Evolutionary conservation across 1,140 invertebrate species (phyloP), one percentile per base, ranked within the genome.

Genomic region (Ostrea denselamellosa): DNA sequence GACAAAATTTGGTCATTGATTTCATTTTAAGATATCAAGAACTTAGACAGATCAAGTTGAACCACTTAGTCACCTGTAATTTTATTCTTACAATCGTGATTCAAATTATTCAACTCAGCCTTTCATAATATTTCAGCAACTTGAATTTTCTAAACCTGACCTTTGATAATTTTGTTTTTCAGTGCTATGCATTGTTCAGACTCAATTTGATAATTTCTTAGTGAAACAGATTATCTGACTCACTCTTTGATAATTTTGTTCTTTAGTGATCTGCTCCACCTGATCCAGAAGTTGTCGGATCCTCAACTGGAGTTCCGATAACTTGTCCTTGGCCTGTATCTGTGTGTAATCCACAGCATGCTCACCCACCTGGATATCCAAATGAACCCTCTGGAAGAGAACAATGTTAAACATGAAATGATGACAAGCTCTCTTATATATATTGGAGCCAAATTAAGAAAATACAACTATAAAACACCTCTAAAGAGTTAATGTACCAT

Each of bases 101-200:
- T 2, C 5, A 44, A 5, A 44, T 44, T 44, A 44, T 44, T 5
- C 34, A 5, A 44, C 34, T 44, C 34, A 44, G 2, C 5, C 34
- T 97, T 95, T 99, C 99, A 95, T 99, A 99, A 94, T 98, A 99
- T 95, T 95, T 99, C 99, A 10, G 98, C 98, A 87, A 99, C 99
- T 95, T 99, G 98, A 89, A n/a, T n/a, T n/a, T n/a, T n/a, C n/a
- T n/a, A n/a, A n/a, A n/a, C n/a, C n/a, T n/a, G n/a, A n/a, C n/a
- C 34, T 97, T 95, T 99, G 99, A 95, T 99, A 99, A 94, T 98
- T 99, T 95, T 99, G 99, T 95, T 99, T 99, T 95, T 99, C 99
- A 10, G 98, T 98, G 87, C 99, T 99, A 95, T 99, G 98, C 89
- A n/a, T n/a, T n/a, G n/a, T n/a, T n/a, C n/a, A n/a, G n/a, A n/a